Base-by-base conservation (phyloP, 2,888 invertebrate species). In the Ametastegia equiseti region DNA sequence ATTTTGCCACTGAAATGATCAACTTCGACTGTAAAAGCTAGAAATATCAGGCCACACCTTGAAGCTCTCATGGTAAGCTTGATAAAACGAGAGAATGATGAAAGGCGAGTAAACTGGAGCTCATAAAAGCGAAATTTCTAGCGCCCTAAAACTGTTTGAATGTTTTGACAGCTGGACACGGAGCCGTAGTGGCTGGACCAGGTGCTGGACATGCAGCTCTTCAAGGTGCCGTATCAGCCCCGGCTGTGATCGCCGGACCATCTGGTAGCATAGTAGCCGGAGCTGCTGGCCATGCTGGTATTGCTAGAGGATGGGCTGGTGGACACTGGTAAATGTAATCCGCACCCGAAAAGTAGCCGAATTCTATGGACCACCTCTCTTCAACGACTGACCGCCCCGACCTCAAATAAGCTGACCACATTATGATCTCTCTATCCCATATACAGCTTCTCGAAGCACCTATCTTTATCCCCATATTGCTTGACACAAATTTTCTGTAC, bases 231-330 rank as follows among this genome's bases (percentile, higher is more conserved):
- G 67, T 89, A 36, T 86, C 90, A 7, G 90, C 89, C 1, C 90
- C 90, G 27, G 88, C 90, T 39, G 73, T 90, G 1, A 89, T 92
- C 67, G 89, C 90, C 15, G 91, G 91, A 57, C 91, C 91, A 23
- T 91, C 91, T 30, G 91, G 91, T 42, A 88, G 88, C 83, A 91
- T 91, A 84, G 81, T 88, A 5, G 87, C 91, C 23, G 91, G 91
- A 47, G 82, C 83, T 57, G 87, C 85, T 11, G 86, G 85, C 63
- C 84, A 83, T 75, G 78, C 89, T 57, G 87, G 88, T 57, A 86
- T 90, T 36, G 73, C 87, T 47, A 88, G 85, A n/a, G 87, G 87
- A 67, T 85, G 83, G 65, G 85, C 83, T 4, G 87, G 84, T 27
- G 86, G 85, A 47, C 87, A 88, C 78, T 89, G 87, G 86, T 90